Conservation (phyloP, 2,113 vertebrate genomes). For the cattle (Bos taurus) region DNA sequence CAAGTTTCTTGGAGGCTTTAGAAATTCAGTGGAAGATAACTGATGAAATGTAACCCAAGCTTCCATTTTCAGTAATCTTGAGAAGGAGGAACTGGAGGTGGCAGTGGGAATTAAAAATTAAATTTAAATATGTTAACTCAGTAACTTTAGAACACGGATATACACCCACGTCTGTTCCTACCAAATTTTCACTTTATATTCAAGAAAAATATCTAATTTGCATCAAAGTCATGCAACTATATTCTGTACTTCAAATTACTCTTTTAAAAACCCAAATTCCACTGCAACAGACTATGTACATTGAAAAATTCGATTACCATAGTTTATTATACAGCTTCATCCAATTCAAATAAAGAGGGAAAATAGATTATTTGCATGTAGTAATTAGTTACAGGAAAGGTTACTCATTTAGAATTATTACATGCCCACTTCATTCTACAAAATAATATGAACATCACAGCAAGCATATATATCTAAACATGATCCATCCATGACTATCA, state of each 20-base stretch:
- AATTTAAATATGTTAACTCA: constrained; percentile 66
- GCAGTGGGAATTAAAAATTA: constrained; percentile 59
- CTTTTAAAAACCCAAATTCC: constrained; percentile 26
- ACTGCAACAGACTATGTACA: background rate
- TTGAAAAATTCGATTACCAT: background rate
- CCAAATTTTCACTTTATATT: constrained; percentile 56
- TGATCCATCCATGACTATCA: background rate
- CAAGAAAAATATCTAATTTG: constrained; percentile 58
- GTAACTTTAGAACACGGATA: constrained; percentile 64
- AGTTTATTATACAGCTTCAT: background rate
- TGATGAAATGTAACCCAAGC: constrained; percentile 46
- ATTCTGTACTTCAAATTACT: constrained; percentile 27
- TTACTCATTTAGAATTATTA: background rate
- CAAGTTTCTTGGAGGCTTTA: constrained; percentile 27
- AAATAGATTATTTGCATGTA: background rate
- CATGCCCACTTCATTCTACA: background rate
- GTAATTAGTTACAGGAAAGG: background rate
- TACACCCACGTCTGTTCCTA: constrained; percentile 63
- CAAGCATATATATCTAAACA: constrained; percentile 14
- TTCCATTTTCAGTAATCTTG: constrained; percentile 54
- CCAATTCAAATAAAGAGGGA: constrained; percentile 32
- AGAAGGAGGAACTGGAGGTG: constrained; percentile 56
- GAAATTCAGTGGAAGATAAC: constrained; percentile 42
- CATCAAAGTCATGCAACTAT: constrained; percentile 45
- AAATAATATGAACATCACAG: constrained; percentile 19